Conservation (phyloP, 1,140 invertebrate genomes). For the Pogonus chalceus region DNA sequence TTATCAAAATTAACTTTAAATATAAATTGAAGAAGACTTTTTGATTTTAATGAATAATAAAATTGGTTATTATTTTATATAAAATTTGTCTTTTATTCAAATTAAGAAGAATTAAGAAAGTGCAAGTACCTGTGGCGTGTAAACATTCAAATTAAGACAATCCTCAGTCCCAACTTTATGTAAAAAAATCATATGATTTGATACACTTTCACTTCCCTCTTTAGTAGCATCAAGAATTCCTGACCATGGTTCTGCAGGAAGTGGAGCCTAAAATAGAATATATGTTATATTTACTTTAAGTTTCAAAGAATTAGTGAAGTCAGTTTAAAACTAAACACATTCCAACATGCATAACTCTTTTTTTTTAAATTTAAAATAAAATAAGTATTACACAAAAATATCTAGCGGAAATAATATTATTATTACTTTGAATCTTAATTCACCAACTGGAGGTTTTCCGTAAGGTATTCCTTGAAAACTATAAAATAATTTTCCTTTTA, state of each 20-base stretch:
- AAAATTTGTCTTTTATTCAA: too few relatives aligned
- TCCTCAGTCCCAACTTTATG: conserved; percentile 36
- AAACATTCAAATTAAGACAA: conserved; percentile 32
- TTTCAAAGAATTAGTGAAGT: not conserved
- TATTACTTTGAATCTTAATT: conserved; percentile 48
- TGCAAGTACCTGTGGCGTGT: conserved; percentile 27
- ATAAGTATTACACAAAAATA: not conserved
- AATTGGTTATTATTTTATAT: too few relatives aligned
- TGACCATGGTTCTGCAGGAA: conserved; percentile 30
- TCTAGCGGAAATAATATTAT: not conserved
- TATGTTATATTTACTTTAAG: too few relatives aligned
- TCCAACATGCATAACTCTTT: not conserved
- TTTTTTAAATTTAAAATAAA: not conserved
- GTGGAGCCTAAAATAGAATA: conserved; percentile 39
- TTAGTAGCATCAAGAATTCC: conserved; percentile 29
- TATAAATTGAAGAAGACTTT: too few relatives aligned
- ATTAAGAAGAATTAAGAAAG: too few relatives aligned
- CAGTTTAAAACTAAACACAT: not conserved
- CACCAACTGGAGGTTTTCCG: conserved; percentile 56
- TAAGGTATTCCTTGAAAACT: conserved; percentile 55
- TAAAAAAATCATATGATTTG: conserved; percentile 1
- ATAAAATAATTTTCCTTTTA: conserved; percentile 28
- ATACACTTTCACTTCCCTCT: conserved; percentile 25
- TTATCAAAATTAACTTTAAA: too few relatives aligned
- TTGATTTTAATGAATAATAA: too few relatives aligned